Conservation (phyloP, 2,888 invertebrate genomes). For the Cyclophora punctaria region DNA sequence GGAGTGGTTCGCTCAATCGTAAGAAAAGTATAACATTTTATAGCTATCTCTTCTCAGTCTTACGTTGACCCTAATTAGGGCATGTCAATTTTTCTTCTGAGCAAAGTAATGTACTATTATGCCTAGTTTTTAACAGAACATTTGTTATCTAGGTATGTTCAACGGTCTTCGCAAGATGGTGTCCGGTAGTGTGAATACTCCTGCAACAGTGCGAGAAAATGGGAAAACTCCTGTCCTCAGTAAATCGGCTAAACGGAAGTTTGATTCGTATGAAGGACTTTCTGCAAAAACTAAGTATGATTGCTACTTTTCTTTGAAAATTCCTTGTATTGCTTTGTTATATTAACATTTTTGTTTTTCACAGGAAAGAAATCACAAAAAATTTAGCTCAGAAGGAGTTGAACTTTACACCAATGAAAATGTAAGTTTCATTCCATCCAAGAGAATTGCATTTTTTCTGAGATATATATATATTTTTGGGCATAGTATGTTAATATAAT, state of each 20-base stretch:
- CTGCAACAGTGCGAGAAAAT: slow-evolving; percentile 57
- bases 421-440: slow-evolving; percentile 61
- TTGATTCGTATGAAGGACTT: slow-evolving; percentile 72
- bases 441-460: background rate
- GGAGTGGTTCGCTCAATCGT: slow-evolving; percentile 92
- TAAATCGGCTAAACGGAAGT: slow-evolving; percentile 80
- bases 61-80: background rate
- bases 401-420: slow-evolving; percentile 75
- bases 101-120: no score
- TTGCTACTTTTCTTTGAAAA: background rate
- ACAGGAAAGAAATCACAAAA: slow-evolving; percentile 78
- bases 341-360: slow-evolving; percentile 26
- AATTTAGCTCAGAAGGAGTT: slow-evolving; percentile 77
- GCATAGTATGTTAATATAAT: no score
- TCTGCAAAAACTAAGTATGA: slow-evolving; percentile 81
- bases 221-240: slow-evolving; percentile 75
- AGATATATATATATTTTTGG: no score
- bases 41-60: background rate
- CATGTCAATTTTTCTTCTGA: no score
- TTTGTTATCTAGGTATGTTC: slow-evolving; percentile 77
- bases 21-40: slow-evolving; percentile 35
- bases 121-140: no score
- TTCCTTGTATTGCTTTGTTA: background rate
- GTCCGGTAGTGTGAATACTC: slow-evolving; percentile 76
- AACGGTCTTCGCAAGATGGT: slow-evolving; percentile 87